Evolutionary conservation across 2,113 vertebrate genomes (phyloP).

Genomic region (Oenanthe melanoleuca): DNA sequence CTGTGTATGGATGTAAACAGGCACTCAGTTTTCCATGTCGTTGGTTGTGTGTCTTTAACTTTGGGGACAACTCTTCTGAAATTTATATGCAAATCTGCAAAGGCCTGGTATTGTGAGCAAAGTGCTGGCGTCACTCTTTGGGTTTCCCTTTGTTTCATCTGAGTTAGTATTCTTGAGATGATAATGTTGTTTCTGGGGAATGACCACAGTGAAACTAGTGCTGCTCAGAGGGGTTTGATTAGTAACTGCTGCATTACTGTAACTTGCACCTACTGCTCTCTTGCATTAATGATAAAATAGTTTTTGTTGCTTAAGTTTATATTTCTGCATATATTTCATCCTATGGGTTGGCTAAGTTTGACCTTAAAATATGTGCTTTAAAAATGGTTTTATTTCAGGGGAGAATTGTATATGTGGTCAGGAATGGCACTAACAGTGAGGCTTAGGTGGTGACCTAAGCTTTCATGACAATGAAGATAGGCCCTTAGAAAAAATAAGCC

Average conservation of each 20-base stretch:
- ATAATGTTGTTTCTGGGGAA: background rate
- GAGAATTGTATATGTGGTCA: background rate
- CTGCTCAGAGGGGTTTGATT: background rate
- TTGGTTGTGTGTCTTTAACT: background rate
- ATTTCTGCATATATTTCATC: background rate
- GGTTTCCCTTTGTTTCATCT: background rate
- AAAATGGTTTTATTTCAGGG: background rate
- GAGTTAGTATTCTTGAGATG: background rate
- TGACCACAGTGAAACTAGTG: background rate
- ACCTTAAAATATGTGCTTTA: background rate
- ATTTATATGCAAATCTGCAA: background rate
- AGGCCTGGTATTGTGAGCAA: background rate
- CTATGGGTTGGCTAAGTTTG: background rate
- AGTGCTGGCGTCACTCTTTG: background rate
- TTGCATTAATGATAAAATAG: background rate
- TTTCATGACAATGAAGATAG: background rate
- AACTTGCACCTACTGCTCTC: rapidly evolving
- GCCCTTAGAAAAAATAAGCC: background rate
- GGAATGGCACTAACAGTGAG: background rate
- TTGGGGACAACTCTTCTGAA: background rate
- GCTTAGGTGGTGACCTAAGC: background rate
- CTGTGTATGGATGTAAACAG: rapidly evolving
- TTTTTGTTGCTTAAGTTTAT: background rate
- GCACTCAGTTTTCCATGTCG: background rate
- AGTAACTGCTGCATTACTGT: background rate